These are phyloP conservation scores for Nasonia longicornis DNA, from an alignment of 1,140 invertebrate species.

Conservation along the genomic window DNA sequence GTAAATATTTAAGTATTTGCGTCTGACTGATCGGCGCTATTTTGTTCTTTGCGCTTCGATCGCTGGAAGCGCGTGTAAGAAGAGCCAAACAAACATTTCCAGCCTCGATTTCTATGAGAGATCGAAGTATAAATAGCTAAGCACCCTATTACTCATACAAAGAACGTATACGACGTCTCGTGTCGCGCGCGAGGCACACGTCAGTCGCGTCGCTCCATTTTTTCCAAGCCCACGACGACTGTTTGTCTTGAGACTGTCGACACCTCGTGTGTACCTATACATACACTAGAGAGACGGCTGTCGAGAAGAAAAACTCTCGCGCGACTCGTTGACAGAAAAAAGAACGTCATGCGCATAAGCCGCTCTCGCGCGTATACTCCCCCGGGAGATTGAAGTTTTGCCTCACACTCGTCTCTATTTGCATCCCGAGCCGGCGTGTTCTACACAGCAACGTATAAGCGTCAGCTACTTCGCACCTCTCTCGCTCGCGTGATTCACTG, in stretches of 20 bases:
- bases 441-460: background rate
- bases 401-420: conserved; percentile 25
- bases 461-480: background rate
- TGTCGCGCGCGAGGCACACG: background rate
- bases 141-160: conserved; percentile 8
- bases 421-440: background rate
- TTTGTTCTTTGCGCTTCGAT: background rate
- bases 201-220: conserved; percentile 1
- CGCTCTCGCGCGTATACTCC: background rate
- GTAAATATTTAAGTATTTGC: no score
- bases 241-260: conserved; percentile 37
- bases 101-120: background rate
- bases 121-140: conserved; percentile 1
- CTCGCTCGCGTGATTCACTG: conserved; percentile 15
- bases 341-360: conserved; percentile 6
- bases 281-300: background rate
- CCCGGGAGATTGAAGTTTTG: background rate
- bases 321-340: background rate
- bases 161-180: background rate
- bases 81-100: no score
- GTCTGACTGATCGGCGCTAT: background rate
- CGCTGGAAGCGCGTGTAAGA: no score
- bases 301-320: background rate
- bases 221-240: background rate
- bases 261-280: background rate